Evolutionary conservation across 2,113 vertebrate species (phyloP).

Genomic region (Boleophthalmus pectinirostris): DNA sequence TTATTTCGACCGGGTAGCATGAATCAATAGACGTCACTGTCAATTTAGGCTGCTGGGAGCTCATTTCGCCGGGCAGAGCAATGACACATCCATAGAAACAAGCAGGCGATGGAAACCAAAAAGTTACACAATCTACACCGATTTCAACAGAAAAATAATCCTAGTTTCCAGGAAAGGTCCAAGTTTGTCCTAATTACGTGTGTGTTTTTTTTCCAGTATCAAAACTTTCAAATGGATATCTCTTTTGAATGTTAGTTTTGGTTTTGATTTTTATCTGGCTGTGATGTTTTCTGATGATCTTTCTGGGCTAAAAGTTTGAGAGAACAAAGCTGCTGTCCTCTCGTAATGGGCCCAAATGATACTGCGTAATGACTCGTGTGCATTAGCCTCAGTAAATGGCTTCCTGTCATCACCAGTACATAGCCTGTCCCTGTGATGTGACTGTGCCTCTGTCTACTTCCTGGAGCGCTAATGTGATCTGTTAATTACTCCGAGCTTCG

Average conservation of each 20-base stretch:
- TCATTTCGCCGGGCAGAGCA: too few species aligned
- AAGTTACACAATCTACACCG: too few species aligned
- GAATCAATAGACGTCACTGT: too few species aligned
- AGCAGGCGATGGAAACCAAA: too few species aligned
- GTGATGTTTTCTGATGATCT: background rate
- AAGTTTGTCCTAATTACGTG: too few species aligned
- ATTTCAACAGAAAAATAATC: too few species aligned
- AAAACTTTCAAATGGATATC: background rate
- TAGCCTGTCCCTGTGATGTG: conserved; percentile 9
- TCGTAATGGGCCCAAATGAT: conserved; percentile 20
- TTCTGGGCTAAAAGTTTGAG: background rate
- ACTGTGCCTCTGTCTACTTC: background rate
- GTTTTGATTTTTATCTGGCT: background rate
- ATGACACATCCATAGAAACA: too few species aligned
- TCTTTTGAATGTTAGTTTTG: background rate
- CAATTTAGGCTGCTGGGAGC: too few species aligned
- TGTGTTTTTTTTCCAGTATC: too few species aligned
- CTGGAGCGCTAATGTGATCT: conserved; percentile 43
- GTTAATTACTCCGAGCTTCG: conserved; percentile 53
- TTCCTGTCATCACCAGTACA: conserved; percentile 26
- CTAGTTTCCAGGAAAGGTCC: too few species aligned
- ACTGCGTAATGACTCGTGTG: conserved; percentile 23
- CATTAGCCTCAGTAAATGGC: conserved; percentile 35
- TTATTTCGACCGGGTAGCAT: too few species aligned
- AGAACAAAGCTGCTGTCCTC: conserved; percentile 14